Percentiles rank a stretch among this genome's conserved stretches.
phyloP scores from a whole-genome alignment of 2,797 vertebrate species.

The Crax fasciolata region DNA sequence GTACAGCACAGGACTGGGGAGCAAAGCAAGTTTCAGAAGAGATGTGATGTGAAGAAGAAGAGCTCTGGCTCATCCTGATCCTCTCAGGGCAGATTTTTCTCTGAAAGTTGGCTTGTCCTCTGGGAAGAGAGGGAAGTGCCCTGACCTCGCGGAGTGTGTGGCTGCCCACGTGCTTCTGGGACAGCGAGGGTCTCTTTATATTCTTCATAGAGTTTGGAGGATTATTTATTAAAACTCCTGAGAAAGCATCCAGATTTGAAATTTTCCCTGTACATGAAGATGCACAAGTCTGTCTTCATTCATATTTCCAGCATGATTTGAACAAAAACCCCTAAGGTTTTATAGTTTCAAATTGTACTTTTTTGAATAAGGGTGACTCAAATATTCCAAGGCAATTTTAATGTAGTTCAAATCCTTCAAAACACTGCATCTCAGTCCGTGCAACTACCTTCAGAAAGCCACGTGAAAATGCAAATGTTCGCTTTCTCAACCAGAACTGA shows the following conservation, averaged over 20 bases:
- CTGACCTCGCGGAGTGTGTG: neutral
- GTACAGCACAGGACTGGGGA: neutral
- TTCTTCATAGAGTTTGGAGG: rapidly evolving
- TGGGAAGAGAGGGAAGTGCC: neutral
- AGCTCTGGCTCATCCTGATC: neutral
- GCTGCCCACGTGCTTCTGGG: neutral
- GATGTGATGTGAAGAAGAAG: neutral
- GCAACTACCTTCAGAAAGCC: slow-evolving; percentile 39
- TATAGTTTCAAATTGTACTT: slow-evolving; percentile 17
- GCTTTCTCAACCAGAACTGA: slow-evolving; percentile 61
- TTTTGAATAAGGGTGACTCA: slow-evolving; percentile 15
- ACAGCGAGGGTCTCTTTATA: neutral
- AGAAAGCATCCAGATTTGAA: neutral
- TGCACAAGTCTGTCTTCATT: neutral
- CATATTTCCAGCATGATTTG: neutral
- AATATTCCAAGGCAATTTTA: slow-evolving; percentile 26
- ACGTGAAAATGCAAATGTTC: slow-evolving; percentile 71
- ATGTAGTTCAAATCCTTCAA: slow-evolving; percentile 5
- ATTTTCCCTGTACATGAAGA: neutral
- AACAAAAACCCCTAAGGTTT: neutral
- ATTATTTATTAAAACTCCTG: neutral
- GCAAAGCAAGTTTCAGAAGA: neutral
- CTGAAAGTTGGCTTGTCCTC: neutral
- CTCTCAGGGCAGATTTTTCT: neutral
- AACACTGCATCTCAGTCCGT: slow-evolving; percentile 2